These are phyloP conservation scores for Prenolepis imparis DNA, from an alignment of 2,888 invertebrate species.

Conservation along the genomic window DNA sequence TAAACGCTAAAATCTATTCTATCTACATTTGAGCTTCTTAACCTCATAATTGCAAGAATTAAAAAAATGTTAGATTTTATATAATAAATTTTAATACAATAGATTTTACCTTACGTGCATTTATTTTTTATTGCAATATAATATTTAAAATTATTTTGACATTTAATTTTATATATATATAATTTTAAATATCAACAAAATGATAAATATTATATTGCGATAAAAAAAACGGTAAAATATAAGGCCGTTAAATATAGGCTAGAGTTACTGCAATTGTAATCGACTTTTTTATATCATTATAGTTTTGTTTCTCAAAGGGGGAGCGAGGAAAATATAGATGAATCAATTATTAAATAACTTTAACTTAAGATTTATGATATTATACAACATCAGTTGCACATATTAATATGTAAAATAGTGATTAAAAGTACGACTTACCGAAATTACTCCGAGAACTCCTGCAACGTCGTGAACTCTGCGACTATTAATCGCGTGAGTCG, in stretches of 20 bases:
- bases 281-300: not conserved
- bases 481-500: not conserved
- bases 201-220: not conserved
- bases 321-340: not conserved
- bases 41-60: too few relatives aligned
- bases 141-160: too few relatives aligned
- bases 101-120: too few relatives aligned
- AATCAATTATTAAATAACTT: not conserved
- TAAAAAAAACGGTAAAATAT: not conserved
- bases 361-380: not conserved
- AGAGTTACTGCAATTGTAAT: not conserved
- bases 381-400: not conserved
- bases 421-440: not conserved
- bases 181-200: not conserved
- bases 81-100: too few relatives aligned
- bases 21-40: too few relatives aligned
- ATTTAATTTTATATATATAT: too few relatives aligned
- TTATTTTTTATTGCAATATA: too few relatives aligned
- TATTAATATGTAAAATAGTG: not conserved
- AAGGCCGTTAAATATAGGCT: not conserved
- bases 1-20: too few relatives aligned
- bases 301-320: not conserved
- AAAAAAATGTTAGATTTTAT: too few relatives aligned
- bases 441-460: not conserved
- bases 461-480: not conserved